Evolutionary conservation across 2,888 invertebrate genomes (phyloP), one percentile per base, ranked within the genome.

Genomic region (Aporophyla lueneburgensis): DNA sequence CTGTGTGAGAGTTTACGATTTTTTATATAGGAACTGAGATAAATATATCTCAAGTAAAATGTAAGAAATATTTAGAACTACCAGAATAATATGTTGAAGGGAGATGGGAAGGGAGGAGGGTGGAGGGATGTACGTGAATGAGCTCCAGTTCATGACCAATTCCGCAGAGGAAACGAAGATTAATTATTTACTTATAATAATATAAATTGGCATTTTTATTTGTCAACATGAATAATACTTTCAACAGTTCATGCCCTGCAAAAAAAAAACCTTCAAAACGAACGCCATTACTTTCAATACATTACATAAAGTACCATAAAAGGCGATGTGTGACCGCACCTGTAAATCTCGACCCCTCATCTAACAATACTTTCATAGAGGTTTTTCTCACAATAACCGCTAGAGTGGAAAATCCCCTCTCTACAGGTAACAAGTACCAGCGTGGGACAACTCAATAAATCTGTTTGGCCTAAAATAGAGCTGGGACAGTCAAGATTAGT

Each of bases 381-480:
- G 83, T 78, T 88, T 86, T 85, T 81, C 83, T 78, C 81, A 76
- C 86, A 83, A 88, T 86, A 83, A 81, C 76, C 80, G 75, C 76
- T 79, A 74, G 78, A 83, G 88, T 83, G 84, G 79, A 84, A 89
- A 86, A 90, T 83, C 84, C 86, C 82, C 76, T 75, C 76, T 80
- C 80, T 80, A 80, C 81, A 84, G 80, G 87, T 88, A 87, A 86
- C 84, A 86, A 88, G 86, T 84, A 84, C 73, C 63, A 86, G 61
- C 74, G 74, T 66, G 71, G 80, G 80, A 88, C 87, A 87, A 87
- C 91, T 88, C 85, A 85, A 89, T 90, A 90, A 89, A 89, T 88
- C 85, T 86, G 83, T 78, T 87, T 71, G 78, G 58, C 68, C 40
- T 43, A 21, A 72, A 69, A 63, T 81, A 81, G 86, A 76, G 86